phyloP scores from a whole-genome alignment of 1,140 invertebrate species.

The Asobara japonica region DNA sequence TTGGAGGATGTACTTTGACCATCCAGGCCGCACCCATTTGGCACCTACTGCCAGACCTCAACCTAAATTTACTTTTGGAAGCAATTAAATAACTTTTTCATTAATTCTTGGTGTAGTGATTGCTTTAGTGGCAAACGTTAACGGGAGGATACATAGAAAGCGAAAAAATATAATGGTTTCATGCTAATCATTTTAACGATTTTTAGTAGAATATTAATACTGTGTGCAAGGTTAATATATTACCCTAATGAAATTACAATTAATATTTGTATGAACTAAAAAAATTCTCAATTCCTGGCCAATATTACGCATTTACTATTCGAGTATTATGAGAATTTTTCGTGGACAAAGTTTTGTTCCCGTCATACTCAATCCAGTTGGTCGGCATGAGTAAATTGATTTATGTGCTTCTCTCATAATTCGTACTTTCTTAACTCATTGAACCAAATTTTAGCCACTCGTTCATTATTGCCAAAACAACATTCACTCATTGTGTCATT shows the following conservation, averaged over 20 bases:
- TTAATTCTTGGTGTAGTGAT: not conserved
- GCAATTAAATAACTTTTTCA: conserved; percentile 18
- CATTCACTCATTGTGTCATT: not conserved
- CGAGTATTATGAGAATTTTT: no score
- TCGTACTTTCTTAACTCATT: not conserved
- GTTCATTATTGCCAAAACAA: not conserved
- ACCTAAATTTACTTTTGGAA: conserved; percentile 3
- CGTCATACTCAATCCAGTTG: no score
- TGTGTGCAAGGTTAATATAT: not conserved
- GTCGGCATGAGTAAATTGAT: no score
- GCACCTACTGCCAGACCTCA: not conserved
- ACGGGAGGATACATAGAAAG: no score
- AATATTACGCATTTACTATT: not conserved
- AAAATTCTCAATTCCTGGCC: not conserved
- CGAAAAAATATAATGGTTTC: no score
- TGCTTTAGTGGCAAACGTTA: not conserved
- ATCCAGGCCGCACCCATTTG: not conserved
- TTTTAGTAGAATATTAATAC: not conserved
- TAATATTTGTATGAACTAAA: not conserved
- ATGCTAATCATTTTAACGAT: not conserved
- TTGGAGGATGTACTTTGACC: conserved; percentile 64
- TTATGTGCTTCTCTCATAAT: no score
- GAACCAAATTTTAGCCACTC: not conserved
- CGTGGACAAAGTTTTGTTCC: no score
- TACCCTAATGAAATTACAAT: not conserved